Evolutionary conservation across 2,797 vertebrate species (phyloP), one percentile per base, ranked within the genome.

Genomic region (Sylvia borin): DNA sequence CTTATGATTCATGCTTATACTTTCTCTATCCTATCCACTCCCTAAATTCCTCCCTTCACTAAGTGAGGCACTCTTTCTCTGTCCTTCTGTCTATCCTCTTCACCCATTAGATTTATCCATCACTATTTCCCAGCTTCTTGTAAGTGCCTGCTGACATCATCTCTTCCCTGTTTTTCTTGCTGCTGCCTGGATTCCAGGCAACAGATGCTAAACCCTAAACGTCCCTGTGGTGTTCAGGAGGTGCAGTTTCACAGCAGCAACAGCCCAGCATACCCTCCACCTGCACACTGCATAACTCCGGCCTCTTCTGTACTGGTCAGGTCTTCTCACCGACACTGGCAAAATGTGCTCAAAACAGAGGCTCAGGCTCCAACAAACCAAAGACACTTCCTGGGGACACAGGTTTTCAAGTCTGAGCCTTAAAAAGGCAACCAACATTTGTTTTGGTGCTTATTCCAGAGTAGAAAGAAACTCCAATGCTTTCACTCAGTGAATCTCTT

Each of bases 111-210:
- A 80, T 14, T 13, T 6, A 55, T 68, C 38, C 43, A 54, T 10
- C 61, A 21, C n/a, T 43, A 54, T 42, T 22, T 60, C 11, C 13
- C 26, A 3, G 31, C 36, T 18, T 74, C 67, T 8, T 38, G 2
- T 40, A 82, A 4, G 0, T 15, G 31, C n/a, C 21, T 0, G 0
- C 7, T 34, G n/a, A 72, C 3, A 26, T 20, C 57, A 76, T 5
- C 54, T 40, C 68, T 70, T 51, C 19, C 2, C 42, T 17, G 36
- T 32, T 38, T 40, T 48, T 88, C 60, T 40, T 32, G 20, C 21
- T 32, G 58, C 20, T 58, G 73, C 21, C 51, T 38, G 40, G 15
- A 76, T 32, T 73, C 36, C 70, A 79, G n/a, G 51, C 3, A 13
- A 72, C 16, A 87, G 34, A 71, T 25, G 38, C 24, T 26, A 74